phyloP scores from a whole-genome alignment of 1,140 invertebrate species.

The Solenopsis fugax region DNA sequence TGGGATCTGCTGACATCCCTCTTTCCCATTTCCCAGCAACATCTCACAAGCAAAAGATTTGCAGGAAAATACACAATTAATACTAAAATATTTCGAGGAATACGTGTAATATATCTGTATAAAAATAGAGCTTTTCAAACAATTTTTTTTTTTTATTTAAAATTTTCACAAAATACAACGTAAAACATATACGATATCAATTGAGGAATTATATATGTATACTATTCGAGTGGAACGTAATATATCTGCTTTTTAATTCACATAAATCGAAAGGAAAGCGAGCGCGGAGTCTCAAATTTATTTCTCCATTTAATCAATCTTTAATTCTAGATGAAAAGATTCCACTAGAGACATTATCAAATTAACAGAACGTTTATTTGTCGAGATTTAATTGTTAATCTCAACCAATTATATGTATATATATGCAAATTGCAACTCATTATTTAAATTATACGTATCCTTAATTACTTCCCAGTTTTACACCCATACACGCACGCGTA shows the following conservation, averaged over 20 bases:
- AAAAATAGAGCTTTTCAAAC: not conserved
- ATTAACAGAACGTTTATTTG: not conserved
- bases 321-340: not conserved
- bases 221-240: not conserved
- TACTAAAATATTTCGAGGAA: not conserved
- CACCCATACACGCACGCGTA: too few relatives aligned
- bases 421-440: not conserved
- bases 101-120: not conserved
- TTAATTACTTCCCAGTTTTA: not conserved
- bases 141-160: not conserved
- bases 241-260: not conserved
- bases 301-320: not conserved
- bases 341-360: not conserved
- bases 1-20: too few relatives aligned
- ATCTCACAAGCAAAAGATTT: too few relatives aligned
- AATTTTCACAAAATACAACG: not conserved
- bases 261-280: not conserved
- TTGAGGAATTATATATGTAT: not conserved
- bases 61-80: too few relatives aligned
- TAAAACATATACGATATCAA: not conserved
- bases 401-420: not conserved
- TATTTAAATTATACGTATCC: not conserved
- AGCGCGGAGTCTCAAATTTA: not conserved
- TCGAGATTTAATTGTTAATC: not conserved
- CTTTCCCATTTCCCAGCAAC: too few relatives aligned